Evolutionary conservation across 2,888 invertebrate species (phyloP), one percentile per base, ranked within the genome.

Genomic region (Ochlodes sylvanus): DNA sequence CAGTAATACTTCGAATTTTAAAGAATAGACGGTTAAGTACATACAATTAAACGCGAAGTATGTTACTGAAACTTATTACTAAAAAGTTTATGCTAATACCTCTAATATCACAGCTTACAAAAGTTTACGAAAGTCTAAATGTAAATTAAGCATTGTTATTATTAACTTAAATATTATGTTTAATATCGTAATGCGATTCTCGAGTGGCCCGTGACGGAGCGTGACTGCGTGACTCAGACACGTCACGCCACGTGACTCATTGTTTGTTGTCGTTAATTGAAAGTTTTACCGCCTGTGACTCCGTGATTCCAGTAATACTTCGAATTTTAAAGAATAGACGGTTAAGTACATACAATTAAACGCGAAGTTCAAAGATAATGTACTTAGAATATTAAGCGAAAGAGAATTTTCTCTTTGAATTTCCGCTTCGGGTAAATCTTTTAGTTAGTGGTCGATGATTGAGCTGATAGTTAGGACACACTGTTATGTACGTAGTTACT

Each of bases 191-290:
- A 38, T 38, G 38, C 38, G 12, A 38, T 9, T 38, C 12, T 38
- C 12, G 27, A 38, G 38, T 12, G 38, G 38, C 10, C 12, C 38
- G 38, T 12, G 12, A 19, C 41, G 17, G 42, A n/a, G 32, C 47
- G 57, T 76, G 75, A 76, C 38, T 74, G 32, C 47, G 57, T 76
- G 75, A 76, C 38, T 74, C 74, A 76, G 65, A 27, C 34, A 19
- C 27, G 73, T 73, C 75, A 74, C 74, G 75, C 75, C 21, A 70
- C 38, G 21, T 67, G 60, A 69, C 34, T 15, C 57, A 67, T 44
- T 70, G 71, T 70, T 61, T 60, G 60, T 50, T 50, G 65, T 73
- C 71, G 66, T 57, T 32, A 41, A 44, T 68, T 38, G 38, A 32
- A 61, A 65, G 50, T 66, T 66, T 60, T 62, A 61, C 34, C 42